Evolutionary conservation across 2,797 vertebrate genomes (phyloP).

Genomic region (Sebastes alutus): DNA sequence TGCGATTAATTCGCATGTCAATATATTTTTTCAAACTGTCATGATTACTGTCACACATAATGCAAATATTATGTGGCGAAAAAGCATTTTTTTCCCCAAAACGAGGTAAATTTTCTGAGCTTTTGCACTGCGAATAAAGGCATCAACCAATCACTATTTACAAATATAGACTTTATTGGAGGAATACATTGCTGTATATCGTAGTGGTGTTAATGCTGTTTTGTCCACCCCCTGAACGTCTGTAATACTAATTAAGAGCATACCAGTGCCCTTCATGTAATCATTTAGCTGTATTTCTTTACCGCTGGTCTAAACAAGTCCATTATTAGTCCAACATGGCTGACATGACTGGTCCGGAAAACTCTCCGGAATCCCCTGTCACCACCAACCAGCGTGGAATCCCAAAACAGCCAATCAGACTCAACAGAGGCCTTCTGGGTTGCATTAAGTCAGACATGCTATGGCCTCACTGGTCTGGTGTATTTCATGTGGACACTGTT

Average conservation of each 20-base stretch:
- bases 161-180: not conserved
- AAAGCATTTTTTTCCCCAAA: too few relatives aligned
- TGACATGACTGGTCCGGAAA: slow-evolving; percentile 43
- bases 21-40: too few relatives aligned
- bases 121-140: too few relatives aligned
- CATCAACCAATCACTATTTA: too few relatives aligned
- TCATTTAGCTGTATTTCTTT: not conserved
- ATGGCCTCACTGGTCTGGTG: slow-evolving; percentile 38
- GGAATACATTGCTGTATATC: not conserved
- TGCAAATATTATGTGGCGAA: too few relatives aligned
- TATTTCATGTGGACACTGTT: slow-evolving; percentile 57
- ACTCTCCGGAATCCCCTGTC: slow-evolving; percentile 52
- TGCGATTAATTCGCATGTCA: too few relatives aligned
- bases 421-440: slow-evolving; percentile 58
- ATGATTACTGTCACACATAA: too few relatives aligned
- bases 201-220: not conserved
- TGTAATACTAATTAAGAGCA: not conserved
- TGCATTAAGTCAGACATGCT: slow-evolving; percentile 66
- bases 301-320: slow-evolving; percentile 5
- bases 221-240: not conserved
- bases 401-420: slow-evolving; percentile 48
- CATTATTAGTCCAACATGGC: slow-evolving; percentile 39
- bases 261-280: not conserved
- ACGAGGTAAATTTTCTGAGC: too few relatives aligned
- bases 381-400: slow-evolving; percentile 46